These are phyloP conservation scores for Stictocephala bisonia DNA, from an alignment of 2,888 invertebrate species.

Conservation along the genomic window DNA sequence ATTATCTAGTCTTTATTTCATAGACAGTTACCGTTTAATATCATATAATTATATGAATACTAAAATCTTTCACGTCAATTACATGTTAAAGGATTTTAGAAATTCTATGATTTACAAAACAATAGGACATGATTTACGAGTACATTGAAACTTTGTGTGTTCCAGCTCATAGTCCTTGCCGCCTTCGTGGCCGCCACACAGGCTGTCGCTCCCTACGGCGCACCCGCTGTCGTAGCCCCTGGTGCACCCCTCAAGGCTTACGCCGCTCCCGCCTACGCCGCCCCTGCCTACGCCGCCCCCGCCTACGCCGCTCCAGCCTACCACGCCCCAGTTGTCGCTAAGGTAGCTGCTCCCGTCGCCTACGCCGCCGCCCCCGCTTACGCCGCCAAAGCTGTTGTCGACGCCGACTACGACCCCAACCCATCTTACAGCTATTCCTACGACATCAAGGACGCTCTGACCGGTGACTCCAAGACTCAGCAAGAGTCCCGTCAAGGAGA, in stretches of 20 bases:
- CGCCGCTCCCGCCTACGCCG: conserved; percentile 46
- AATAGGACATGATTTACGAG: too few relatives aligned
- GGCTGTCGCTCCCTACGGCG: conserved; percentile 57
- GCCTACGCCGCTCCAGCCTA: conserved; percentile 64
- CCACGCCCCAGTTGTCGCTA: conserved; percentile 64
- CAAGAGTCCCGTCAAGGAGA: conserved; percentile 58
- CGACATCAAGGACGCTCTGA: conserved; percentile 57
- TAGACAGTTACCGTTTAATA: too few relatives aligned
- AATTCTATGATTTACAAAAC: too few relatives aligned
- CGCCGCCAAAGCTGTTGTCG: conserved; percentile 68
- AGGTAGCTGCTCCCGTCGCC: conserved; percentile 64
- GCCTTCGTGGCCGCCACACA: conserved; percentile 60
- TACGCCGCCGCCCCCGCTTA: conserved; percentile 71
- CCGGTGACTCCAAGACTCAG: conserved; percentile 59
- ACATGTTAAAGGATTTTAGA: too few relatives aligned
- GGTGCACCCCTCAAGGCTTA: conserved; percentile 57
- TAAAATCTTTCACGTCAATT: too few relatives aligned
- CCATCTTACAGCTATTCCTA: conserved; percentile 59
- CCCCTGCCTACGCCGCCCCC: conserved; percentile 57
- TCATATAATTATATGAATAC: too few relatives aligned
- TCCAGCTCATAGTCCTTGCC: conserved; percentile 49
- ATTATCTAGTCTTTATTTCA: too few relatives aligned
- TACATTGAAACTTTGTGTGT: too few relatives aligned
- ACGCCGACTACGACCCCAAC: conserved; percentile 58
- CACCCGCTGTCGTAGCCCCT: conserved; percentile 50